phyloP scores from a whole-genome alignment of 1,140 invertebrate genomes.

The Aphidius gifuensis region DNA sequence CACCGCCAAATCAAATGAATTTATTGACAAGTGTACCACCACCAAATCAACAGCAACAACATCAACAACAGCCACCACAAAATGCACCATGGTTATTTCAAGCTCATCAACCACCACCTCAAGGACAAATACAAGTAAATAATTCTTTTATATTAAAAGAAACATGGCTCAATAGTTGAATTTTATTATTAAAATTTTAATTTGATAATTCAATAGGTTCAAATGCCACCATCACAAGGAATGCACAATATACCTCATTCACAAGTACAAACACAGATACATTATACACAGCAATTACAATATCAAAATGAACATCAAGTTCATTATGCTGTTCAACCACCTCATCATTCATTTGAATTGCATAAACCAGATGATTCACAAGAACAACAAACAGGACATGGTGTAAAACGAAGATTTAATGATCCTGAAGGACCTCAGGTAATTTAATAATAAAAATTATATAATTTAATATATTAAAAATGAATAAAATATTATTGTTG shows the following conservation, averaged over 20 bases:
- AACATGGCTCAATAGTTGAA: background rate
- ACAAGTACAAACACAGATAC: slow-evolving; percentile 47
- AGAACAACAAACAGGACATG: slow-evolving; percentile 48
- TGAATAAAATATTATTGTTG: background rate
- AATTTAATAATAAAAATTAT: slow-evolving; percentile 18
- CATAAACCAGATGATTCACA: slow-evolving; percentile 41
- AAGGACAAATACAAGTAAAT: slow-evolving; percentile 45
- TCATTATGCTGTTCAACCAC: slow-evolving; percentile 48
- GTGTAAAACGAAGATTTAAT: slow-evolving; percentile 50
- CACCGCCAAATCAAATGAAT: slow-evolving; percentile 49
- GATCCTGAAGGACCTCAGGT: slow-evolving; percentile 49
- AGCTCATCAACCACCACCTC: slow-evolving; percentile 42
- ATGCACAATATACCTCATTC: slow-evolving; percentile 43
- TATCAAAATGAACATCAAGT: slow-evolving; percentile 53
- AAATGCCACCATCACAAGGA: slow-evolving; percentile 40
- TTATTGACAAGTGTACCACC: slow-evolving; percentile 50
- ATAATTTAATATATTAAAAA: background rate
- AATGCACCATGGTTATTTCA: slow-evolving; percentile 50
- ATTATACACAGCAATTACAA: slow-evolving; percentile 49
- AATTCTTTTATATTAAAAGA: no score
- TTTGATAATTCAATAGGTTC: slow-evolving; percentile 29
- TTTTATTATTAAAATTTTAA: slow-evolving; percentile 4
- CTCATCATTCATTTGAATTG: slow-evolving; percentile 40
- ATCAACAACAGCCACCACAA: slow-evolving; percentile 31
- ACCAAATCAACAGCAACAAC: slow-evolving; percentile 38